Conservation (phyloP, 2,888 invertebrate species). For the Chalcosyrphus nemorum region DNA sequence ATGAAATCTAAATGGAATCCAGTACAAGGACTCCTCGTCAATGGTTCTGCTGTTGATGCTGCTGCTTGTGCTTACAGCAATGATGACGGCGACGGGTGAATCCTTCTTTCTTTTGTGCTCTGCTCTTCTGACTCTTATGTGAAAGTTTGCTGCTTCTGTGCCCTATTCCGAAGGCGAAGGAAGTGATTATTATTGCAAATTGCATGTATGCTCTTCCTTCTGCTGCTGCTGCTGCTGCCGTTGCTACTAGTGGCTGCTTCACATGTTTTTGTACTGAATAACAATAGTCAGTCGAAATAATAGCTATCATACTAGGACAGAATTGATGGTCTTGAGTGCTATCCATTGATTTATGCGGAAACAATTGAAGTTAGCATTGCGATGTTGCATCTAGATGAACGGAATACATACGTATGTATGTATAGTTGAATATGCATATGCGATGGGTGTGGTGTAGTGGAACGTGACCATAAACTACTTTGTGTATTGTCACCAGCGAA, state of each 20-base stretch:
- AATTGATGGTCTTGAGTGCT: conserved; percentile 51
- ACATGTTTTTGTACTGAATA: conserved; percentile 54
- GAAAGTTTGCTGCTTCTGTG: conserved; percentile 27
- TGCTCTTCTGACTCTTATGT: neutral
- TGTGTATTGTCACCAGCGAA: conserved; percentile 18
- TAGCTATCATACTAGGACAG: conserved; percentile 56
- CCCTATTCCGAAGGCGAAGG: conserved; percentile 36
- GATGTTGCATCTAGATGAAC: conserved; percentile 16
- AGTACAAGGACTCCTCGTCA: conserved; percentile 53
- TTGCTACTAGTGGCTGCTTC: conserved; percentile 24
- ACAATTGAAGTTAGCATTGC: conserved; percentile 43
- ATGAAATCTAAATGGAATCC: conserved; percentile 61
- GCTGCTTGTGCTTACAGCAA: conserved; percentile 35
- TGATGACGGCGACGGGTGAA: conserved; percentile 22
- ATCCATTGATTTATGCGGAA: conserved; percentile 56
- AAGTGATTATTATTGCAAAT: conserved; percentile 67
- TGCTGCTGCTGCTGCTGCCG: neutral
- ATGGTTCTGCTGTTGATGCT: conserved; percentile 33
- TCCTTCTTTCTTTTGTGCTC: conserved; percentile 34
- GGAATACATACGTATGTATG: neutral
- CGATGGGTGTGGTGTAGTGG: no score
- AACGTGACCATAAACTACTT: conserved; percentile 40
- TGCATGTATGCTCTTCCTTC: conserved; percentile 25
- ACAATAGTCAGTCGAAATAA: conserved; percentile 59
- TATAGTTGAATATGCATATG: no score